phyloP scores from a whole-genome alignment of 92 coral and sea anemone genomes.

The Phenganax subtilis region DNA sequence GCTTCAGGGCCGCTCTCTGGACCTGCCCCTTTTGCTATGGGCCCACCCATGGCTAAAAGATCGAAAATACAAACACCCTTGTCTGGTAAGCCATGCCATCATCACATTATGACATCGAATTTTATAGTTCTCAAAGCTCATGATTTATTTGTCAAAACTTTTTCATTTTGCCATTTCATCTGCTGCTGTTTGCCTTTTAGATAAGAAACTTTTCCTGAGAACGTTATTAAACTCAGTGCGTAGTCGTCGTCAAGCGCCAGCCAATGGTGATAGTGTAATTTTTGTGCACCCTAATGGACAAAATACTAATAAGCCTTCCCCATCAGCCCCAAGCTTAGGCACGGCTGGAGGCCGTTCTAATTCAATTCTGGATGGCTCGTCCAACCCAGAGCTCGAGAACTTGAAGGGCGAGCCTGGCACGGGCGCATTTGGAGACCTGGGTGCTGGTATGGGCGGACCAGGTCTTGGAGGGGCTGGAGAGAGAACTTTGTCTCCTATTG shows the following conservation, averaged over 20 bases:
- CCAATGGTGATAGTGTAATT: constrained; percentile 98
- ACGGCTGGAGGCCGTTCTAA: constrained; percentile 73
- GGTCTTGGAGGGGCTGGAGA: constrained; percentile 41
- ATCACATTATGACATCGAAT: too few relatives aligned
- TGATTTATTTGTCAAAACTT: background rate
- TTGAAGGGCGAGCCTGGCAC: constrained; percentile 81
- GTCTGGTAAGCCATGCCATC: constrained; percentile 18
- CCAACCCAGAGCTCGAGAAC: constrained; percentile 66
- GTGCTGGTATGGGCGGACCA: constrained; percentile 41
- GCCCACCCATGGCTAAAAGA: constrained; percentile 23
- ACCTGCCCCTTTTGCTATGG: background rate
- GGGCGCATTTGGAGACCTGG: constrained; percentile 41
- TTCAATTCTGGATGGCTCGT: constrained; percentile 62
- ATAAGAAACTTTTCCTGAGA: constrained; percentile 23
- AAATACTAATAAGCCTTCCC: constrained; percentile 49
- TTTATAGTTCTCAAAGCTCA: background rate
- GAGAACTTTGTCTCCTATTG: constrained; percentile 34
- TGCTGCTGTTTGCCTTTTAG: background rate
- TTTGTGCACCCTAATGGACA: constrained; percentile 83
- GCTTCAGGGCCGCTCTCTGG: background rate
- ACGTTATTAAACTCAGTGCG: constrained; percentile 34
- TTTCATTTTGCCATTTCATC: background rate
- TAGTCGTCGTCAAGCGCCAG: constrained; percentile 33
- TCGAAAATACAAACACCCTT: constrained; percentile 19
- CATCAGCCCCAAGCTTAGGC: constrained; percentile 57